Conservation (phyloP, 2,113 vertebrate genomes). For the Pseudopipra pipra region DNA sequence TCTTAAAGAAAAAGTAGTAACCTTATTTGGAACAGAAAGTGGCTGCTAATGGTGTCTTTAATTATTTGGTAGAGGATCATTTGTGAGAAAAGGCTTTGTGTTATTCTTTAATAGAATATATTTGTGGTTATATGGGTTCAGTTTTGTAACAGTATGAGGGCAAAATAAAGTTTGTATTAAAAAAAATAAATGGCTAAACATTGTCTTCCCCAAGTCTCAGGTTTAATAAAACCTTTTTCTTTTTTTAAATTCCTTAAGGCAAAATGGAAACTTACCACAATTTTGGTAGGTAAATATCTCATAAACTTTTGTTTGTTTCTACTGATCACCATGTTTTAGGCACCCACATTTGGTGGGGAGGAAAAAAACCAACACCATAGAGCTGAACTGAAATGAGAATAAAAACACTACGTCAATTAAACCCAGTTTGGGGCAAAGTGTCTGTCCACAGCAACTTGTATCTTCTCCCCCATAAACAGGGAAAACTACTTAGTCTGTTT, state of each 20-base stretch:
- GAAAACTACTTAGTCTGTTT: background rate
- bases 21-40: background rate
- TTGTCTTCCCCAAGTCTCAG: background rate
- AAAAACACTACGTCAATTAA: rapidly evolving
- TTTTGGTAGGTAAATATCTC: background rate
- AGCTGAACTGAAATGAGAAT: background rate
- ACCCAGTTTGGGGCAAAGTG: background rate
- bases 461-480: background rate
- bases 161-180: background rate
- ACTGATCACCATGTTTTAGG: background rate
- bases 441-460: background rate
- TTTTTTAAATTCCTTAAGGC: background rate
- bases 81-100: background rate
- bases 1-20: conserved; percentile 48
- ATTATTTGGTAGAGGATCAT: background rate
- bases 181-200: background rate
- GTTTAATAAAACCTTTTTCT: background rate
- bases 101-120: background rate
- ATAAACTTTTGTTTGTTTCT: background rate
- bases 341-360: background rate
- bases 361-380: background rate
- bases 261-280: background rate
- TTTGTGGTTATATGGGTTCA: background rate
- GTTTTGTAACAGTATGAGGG: background rate
- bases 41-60: background rate